Evolutionary conservation across 2,113 vertebrate genomes (phyloP).

Genomic region (Eleginops maclovinus): DNA sequence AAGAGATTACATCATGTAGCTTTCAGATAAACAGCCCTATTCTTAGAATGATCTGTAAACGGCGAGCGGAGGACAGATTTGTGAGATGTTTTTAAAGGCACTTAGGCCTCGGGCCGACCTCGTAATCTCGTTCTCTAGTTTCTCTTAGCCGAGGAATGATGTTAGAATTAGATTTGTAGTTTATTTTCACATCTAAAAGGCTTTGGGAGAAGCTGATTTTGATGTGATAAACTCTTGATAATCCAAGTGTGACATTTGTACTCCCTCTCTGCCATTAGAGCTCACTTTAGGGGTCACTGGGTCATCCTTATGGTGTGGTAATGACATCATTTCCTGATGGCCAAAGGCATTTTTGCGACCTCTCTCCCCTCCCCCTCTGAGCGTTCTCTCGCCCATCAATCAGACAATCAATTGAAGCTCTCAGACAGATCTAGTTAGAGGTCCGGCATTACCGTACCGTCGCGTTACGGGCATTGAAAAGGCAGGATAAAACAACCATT

Average conservation of each 20-base stretch:
- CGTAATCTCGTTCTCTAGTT: constrained; percentile 39
- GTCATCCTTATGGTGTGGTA: constrained; percentile 32
- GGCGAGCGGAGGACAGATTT: constrained; percentile 22
- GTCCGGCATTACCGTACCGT: constrained; percentile 47
- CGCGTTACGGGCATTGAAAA: constrained; percentile 51
- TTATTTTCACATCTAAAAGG: constrained; percentile 25
- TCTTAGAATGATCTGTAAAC: constrained; percentile 47
- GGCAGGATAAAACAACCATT: constrained; percentile 64
- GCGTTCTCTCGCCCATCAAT: constrained; percentile 53
- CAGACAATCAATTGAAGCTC: constrained; percentile 67
- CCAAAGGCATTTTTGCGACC: constrained; percentile 25
- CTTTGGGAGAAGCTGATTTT: constrained; percentile 30
- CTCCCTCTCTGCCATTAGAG: constrained; percentile 17
- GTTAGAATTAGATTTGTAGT: constrained; percentile 29
- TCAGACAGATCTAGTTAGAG: constrained; percentile 73
- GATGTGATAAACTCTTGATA: constrained; percentile 23
- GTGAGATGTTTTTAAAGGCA: constrained; percentile 49
- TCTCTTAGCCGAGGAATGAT: constrained; percentile 21
- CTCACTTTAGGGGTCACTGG: constrained; percentile 37
- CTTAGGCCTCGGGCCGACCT: constrained; percentile 9
- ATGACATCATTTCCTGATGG: constrained; percentile 60
- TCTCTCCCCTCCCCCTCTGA: constrained; percentile 15
- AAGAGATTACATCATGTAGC: constrained; percentile 65
- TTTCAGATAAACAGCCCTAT: constrained; percentile 58
- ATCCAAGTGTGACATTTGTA: constrained; percentile 1